Percentiles rank a stretch among this genome's conserved stretches.
phyloP scores from a whole-genome alignment of 35 echinoderm and acorn worm genomes.

The Patiria miniata region DNA sequence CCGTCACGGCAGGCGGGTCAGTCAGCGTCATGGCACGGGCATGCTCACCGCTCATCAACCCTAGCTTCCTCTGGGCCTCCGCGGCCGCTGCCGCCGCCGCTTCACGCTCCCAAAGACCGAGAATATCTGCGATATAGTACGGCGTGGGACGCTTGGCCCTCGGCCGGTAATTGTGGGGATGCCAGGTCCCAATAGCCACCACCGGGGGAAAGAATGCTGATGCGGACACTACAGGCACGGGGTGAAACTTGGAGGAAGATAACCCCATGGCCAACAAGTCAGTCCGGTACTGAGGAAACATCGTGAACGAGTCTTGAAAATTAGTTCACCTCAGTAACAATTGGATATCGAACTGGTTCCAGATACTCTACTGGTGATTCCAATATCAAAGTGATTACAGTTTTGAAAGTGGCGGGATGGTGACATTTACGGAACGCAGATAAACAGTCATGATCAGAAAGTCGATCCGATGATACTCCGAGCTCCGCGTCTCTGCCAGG shows the following conservation, averaged over 20 bases:
- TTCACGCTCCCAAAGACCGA: conserved; percentile 43
- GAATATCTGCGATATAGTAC: conserved; percentile 82
- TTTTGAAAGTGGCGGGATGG: too few species aligned
- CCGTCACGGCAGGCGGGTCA: not conserved
- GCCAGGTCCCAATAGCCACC: conserved; percentile 91
- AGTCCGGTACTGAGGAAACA: conserved; percentile 63
- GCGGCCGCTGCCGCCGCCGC: too few species aligned
- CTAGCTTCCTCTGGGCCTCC: not conserved
- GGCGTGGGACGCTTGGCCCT: conserved; percentile 75
- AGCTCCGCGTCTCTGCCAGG: not conserved
- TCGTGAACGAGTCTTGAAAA: not conserved
- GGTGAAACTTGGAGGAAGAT: conserved; percentile 54
- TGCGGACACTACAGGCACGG: not conserved
- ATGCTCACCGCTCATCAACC: not conserved
- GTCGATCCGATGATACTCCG: not conserved
- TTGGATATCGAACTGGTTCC: too few species aligned
- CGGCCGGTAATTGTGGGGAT: conserved; percentile 86
- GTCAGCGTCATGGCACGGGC: not conserved
- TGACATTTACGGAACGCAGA: too few species aligned
- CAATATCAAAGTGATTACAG: too few species aligned
- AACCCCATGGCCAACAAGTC: conserved; percentile 48
- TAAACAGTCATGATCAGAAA: too few species aligned
- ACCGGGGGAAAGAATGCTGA: conserved; percentile 67
- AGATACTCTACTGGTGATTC: too few species aligned
- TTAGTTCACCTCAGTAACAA: not conserved